These are phyloP conservation scores for Pristiophorus japonicus DNA, from an alignment of 2,113 vertebrate species.

Conservation along the genomic window DNA sequence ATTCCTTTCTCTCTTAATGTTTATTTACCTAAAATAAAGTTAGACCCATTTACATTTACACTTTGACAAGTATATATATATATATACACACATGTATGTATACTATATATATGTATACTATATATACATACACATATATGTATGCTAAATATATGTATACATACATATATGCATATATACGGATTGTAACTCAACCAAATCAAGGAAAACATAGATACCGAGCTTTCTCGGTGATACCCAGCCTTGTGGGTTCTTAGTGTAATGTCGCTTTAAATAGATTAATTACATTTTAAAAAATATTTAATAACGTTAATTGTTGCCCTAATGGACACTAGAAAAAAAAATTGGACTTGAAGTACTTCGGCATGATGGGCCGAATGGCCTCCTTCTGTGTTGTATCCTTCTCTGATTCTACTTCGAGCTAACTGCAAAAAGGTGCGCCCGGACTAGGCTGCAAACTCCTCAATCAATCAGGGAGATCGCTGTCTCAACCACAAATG, in stretches of 20 bases:
- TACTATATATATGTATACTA: background rate
- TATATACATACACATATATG: conserved; percentile 21
- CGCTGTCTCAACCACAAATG: conserved; percentile 64
- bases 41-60: conserved; percentile 32
- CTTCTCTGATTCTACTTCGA: background rate
- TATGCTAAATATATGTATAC: background rate
- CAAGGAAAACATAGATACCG: conserved; percentile 5
- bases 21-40: conserved; percentile 37
- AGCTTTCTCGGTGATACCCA: background rate
- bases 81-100: background rate
- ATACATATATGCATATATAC: conserved; percentile 25
- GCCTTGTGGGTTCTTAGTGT: conserved; percentile 19
- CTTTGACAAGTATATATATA: background rate
- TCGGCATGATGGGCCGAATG: background rate
- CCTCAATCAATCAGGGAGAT: conserved; percentile 31
- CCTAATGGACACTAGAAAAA: background rate
- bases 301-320: background rate
- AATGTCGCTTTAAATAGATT: conserved; percentile 5
- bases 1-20: background rate
- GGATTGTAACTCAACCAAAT: background rate
- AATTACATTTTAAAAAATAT: conserved; percentile 25
- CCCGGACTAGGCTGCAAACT: background rate
- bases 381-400: background rate
- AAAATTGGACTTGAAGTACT: background rate
- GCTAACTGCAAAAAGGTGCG: background rate